Evolutionary conservation across 2,113 vertebrate genomes (phyloP).

Genomic region (Pristiophorus japonicus): DNA sequence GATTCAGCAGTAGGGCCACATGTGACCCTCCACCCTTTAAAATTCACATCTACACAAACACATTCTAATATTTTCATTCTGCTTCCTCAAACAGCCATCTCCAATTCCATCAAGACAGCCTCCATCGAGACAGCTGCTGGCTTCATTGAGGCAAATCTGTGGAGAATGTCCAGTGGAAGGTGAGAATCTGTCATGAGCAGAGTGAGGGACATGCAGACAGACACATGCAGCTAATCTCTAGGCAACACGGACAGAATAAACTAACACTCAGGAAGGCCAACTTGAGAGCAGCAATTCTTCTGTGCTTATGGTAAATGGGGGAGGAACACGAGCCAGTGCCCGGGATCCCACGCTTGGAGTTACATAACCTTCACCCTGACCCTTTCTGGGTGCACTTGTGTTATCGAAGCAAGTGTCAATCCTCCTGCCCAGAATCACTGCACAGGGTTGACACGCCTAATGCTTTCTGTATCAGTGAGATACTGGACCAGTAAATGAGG

Average conservation of each 20-base stretch:
- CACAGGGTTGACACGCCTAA: neutral
- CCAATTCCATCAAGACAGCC: neutral
- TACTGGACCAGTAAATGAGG: neutral
- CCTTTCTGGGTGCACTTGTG: neutral
- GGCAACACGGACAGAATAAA: neutral
- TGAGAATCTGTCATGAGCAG: neutral
- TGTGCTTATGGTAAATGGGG: neutral
- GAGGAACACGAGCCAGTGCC: neutral
- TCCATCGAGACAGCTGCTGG: neutral
- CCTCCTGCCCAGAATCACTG: neutral
- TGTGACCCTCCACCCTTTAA: constrained; percentile 25
- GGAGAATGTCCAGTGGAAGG: neutral
- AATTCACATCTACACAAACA: constrained; percentile 11
- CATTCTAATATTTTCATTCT: neutral
- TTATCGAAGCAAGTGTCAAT: neutral
- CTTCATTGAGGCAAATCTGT: neutral
- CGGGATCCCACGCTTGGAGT: neutral
- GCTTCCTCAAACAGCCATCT: neutral
- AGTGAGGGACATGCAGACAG: neutral
- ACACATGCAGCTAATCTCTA: constrained; percentile 18
- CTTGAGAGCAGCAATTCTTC: neutral
- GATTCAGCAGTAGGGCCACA: neutral
- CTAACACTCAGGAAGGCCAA: constrained; percentile 21
- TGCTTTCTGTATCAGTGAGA: neutral
- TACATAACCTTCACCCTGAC: neutral